A percentile compares a stretch with the other conserved stretches of the same genome.
phyloP scores from a whole-genome alignment of 2,888 invertebrate species.

The Drosophila parthenogenetica region DNA sequence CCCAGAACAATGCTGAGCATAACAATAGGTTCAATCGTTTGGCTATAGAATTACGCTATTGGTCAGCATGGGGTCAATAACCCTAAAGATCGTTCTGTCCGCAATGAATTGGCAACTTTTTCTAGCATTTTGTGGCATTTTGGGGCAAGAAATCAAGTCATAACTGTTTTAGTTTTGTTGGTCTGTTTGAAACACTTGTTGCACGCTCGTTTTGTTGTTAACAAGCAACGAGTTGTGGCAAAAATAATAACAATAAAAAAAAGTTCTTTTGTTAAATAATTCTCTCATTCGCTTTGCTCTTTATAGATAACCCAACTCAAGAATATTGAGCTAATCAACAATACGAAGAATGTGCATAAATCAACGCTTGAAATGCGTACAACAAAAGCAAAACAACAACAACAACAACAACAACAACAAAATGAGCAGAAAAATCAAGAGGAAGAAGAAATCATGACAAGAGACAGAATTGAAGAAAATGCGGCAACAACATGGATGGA shows the following conservation, averaged over 20 bases:
- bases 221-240: constrained; percentile 20
- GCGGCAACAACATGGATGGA: constrained; percentile 66
- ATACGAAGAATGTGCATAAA: constrained; percentile 81
- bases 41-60: constrained; percentile 27
- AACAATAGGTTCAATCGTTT: constrained; percentile 42
- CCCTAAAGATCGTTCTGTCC: constrained; percentile 35
- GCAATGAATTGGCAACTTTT: constrained; percentile 71
- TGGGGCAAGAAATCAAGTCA: constrained; percentile 66
- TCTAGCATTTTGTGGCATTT: constrained; percentile 30
- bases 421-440: constrained; percentile 37
- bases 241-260: not conserved
- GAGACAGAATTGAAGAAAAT: constrained; percentile 21
- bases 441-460: constrained; percentile 40
- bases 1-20: constrained; percentile 40
- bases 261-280: constrained; percentile 24
- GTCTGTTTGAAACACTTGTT: constrained; percentile 42
- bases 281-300: constrained; percentile 20
- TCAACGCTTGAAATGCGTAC: constrained; percentile 76
- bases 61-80: constrained; percentile 35
- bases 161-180: constrained; percentile 61
- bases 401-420: constrained; percentile 16
- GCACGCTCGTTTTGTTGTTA: constrained; percentile 41
- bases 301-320: constrained; percentile 86
- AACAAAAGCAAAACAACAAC: constrained; percentile 41
- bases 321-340: constrained; percentile 86